phyloP scores from a whole-genome alignment of 2,888 invertebrate genomes.

The Dioctria linearis region DNA sequence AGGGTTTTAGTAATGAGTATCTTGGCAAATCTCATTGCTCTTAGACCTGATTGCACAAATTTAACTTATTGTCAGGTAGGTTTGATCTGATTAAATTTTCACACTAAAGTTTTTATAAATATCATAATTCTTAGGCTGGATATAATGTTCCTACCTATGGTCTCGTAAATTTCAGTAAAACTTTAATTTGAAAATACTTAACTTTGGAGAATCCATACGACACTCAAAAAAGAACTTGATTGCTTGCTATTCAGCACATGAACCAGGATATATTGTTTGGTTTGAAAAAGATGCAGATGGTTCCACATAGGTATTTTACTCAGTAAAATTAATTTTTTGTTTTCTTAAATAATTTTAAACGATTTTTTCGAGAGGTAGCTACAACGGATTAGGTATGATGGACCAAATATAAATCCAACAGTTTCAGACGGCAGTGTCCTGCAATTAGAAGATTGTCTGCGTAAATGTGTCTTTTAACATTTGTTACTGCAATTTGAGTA shows the following conservation, averaged over 20 bases:
- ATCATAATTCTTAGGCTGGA: constrained; percentile 59
- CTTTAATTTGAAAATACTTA: constrained; percentile 64
- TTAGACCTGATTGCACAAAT: constrained; percentile 70
- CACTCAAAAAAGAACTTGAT: constrained; percentile 77
- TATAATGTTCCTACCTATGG: constrained; percentile 69
- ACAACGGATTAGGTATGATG: constrained; percentile 65
- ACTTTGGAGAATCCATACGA: constrained; percentile 69
- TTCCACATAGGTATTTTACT: constrained; percentile 59
- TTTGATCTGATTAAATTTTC: background rate
- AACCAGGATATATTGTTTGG: constrained; percentile 73
- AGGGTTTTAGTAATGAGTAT: constrained; percentile 63
- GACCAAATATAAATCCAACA: constrained; percentile 65
- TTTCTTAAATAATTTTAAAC: background rate
- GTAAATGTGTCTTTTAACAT: no score
- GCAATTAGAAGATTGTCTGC: no score
- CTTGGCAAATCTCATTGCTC: constrained; percentile 67
- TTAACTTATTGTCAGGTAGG: constrained; percentile 67
- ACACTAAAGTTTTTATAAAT: background rate
- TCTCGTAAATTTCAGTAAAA: constrained; percentile 65
- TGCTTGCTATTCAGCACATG: constrained; percentile 76
- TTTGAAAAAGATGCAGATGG: constrained; percentile 61
- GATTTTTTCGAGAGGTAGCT: constrained; percentile 60
- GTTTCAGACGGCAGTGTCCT: constrained; percentile 66
- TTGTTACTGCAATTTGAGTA: no score
- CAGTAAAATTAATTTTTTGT: background rate